Evolutionary conservation across 2,888 invertebrate species (phyloP).

Genomic region (Cryptocephalus moraei): DNA sequence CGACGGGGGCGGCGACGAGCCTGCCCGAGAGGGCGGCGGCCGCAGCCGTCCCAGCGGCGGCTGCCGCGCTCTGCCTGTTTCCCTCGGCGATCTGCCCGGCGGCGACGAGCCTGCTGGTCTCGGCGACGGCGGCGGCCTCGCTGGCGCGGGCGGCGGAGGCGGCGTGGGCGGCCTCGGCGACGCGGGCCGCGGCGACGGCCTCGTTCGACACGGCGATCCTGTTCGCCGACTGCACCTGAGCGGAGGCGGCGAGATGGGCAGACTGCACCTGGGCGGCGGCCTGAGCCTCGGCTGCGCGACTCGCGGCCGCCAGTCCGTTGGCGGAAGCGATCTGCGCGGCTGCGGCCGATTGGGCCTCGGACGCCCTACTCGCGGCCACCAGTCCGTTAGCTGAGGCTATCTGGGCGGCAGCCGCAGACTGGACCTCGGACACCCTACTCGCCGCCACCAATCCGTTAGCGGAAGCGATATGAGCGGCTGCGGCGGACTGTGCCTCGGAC

Average conservation of each 20-base stretch:
- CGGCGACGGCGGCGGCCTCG: constrained; percentile 9
- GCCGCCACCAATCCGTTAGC: constrained; percentile 3
- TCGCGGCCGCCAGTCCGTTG: constrained; percentile 2
- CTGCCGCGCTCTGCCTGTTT: constrained; percentile 4
- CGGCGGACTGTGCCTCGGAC: constrained; percentile 2
- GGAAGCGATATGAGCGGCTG: constrained; percentile 4
- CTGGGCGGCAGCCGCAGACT: constrained; percentile 7
- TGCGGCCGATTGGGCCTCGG: constrained; percentile 8
- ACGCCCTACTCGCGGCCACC: constrained; percentile 2
- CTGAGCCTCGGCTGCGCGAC: constrained; percentile 6
- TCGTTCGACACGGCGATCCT: constrained; percentile 7
- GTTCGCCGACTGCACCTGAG: constrained; percentile 6
- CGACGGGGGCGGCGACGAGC: constrained; percentile 1
- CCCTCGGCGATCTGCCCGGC: constrained; percentile 8
- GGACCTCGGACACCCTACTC: constrained; percentile 5
- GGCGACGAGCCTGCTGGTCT: constrained; percentile 9
- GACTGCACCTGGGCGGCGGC: constrained; percentile 8
- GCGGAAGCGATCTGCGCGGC: constrained; percentile 3
- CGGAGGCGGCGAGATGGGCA: constrained; percentile 8
- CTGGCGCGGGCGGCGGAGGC: constrained; percentile 5
- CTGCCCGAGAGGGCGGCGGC: not conserved
- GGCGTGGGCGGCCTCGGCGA: constrained; percentile 4
- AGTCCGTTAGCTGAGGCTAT: constrained; percentile 2
- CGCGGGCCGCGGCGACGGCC: constrained; percentile 4
- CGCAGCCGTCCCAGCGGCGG: not conserved